Conservation (phyloP, 2,888 invertebrate species). For the Phengaris alcon region DNA sequence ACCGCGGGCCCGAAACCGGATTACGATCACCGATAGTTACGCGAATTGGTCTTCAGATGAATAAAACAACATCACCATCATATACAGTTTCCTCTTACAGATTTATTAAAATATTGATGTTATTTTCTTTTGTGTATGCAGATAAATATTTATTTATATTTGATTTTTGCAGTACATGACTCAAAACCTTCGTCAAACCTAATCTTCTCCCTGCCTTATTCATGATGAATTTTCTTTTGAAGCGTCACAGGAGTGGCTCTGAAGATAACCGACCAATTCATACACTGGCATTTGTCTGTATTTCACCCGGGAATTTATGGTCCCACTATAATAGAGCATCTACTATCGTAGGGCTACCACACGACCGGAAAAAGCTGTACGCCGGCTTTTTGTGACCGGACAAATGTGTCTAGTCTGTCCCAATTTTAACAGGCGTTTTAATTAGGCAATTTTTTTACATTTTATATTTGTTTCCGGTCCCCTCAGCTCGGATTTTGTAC, state of each 20-base stretch:
- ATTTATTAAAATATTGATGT: too few species aligned
- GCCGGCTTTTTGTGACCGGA: neutral
- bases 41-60: too few species aligned
- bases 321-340: neutral
- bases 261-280: constrained; percentile 9
- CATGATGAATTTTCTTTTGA: neutral
- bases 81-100: too few species aligned
- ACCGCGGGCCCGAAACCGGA: too few species aligned
- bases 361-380: neutral
- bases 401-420: neutral
- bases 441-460: neutral
- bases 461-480: neutral
- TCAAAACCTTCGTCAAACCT: too few species aligned
- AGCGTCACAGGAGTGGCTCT: neutral
- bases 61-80: too few species aligned
- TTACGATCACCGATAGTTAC: too few species aligned
- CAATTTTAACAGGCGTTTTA: neutral
- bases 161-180: too few species aligned
- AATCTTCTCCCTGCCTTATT: neutral
- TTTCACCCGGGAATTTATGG: constrained; percentile 5
- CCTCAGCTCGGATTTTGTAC: neutral
- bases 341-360: neutral
- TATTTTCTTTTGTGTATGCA: too few species aligned
- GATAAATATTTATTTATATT: too few species aligned
- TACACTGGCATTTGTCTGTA: constrained; percentile 18